A percentile compares a stretch with the other conserved stretches of the same genome.
These are phyloP conservation scores for Chromoteleia sp. DNA, from an alignment of 2,888 invertebrate species.

Conservation along the genomic window DNA sequence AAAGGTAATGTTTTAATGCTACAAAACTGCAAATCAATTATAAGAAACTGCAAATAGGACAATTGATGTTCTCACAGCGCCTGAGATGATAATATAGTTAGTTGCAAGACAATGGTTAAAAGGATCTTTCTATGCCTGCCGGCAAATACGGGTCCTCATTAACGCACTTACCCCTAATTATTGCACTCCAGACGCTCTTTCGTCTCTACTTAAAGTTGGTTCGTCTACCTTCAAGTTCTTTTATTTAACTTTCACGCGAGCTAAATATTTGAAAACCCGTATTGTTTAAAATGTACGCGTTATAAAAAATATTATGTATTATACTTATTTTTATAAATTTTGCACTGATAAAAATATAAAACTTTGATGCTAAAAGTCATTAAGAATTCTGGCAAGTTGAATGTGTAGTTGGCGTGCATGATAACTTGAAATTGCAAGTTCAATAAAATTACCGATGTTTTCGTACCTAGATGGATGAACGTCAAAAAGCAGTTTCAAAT, in stretches of 20 bases:
- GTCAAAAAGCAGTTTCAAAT: too few species aligned
- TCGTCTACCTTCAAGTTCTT: slow-evolving; percentile 45
- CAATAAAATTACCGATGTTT: too few species aligned
- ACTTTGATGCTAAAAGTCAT: too few species aligned
- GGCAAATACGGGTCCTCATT: slow-evolving; percentile 70
- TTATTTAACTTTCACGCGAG: slow-evolving; percentile 63
- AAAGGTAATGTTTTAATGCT: neutral
- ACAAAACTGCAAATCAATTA: slow-evolving; percentile 25
- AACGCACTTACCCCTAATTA: slow-evolving; percentile 69
- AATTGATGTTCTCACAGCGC: slow-evolving; percentile 32
- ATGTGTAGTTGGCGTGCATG: too few species aligned
- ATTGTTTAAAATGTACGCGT: slow-evolving; percentile 35
- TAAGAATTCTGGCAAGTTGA: too few species aligned
- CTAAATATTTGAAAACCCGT: slow-evolving; percentile 67
- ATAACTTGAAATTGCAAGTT: too few species aligned
- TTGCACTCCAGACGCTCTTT: slow-evolving; percentile 64
- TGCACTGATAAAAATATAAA: neutral
- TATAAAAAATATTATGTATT: slow-evolving; percentile 10
- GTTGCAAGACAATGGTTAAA: slow-evolving; percentile 56
- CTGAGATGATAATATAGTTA: slow-evolving; percentile 53
- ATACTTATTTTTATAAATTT: neutral
- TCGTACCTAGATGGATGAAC: too few species aligned
- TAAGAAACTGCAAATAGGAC: slow-evolving; percentile 30
- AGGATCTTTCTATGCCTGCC: slow-evolving; percentile 60
- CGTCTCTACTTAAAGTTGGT: slow-evolving; percentile 61